phyloP scores from a whole-genome alignment of 2,797 vertebrate species.

The Prunella strophiata region DNA sequence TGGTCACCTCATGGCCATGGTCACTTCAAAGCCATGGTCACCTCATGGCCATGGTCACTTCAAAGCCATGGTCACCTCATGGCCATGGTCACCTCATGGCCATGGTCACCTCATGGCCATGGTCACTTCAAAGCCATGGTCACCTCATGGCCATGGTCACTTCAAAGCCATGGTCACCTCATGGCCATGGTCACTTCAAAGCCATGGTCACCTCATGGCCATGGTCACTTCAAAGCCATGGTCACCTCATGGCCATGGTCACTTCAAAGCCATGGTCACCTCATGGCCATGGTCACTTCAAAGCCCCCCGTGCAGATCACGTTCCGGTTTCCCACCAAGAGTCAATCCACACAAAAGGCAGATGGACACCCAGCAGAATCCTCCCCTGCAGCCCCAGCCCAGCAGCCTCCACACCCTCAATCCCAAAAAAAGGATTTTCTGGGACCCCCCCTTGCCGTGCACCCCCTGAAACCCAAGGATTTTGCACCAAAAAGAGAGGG shows the following conservation, averaged over 20 bases:
- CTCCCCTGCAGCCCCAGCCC: background rate
- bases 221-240: accelerated
- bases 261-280: accelerated
- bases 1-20: too few species aligned
- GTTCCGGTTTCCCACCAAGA: background rate
- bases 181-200: too few species aligned
- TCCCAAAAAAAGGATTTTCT: background rate
- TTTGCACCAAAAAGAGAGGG: background rate
- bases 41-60: too few species aligned
- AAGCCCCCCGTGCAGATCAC: accelerated
- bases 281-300: accelerated
- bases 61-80: too few species aligned
- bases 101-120: too few species aligned
- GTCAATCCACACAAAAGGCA: background rate
- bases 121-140: too few species aligned
- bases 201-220: accelerated
- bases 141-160: too few species aligned
- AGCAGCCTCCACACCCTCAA: slow-evolving; percentile 1
- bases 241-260: background rate
- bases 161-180: too few species aligned
- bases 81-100: too few species aligned
- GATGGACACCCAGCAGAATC: background rate
- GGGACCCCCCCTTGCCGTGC: background rate
- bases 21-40: too few species aligned
- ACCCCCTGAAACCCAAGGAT: background rate